Conservation (phyloP, 2,888 invertebrate genomes). For the Spodoptera exigua region DNA sequence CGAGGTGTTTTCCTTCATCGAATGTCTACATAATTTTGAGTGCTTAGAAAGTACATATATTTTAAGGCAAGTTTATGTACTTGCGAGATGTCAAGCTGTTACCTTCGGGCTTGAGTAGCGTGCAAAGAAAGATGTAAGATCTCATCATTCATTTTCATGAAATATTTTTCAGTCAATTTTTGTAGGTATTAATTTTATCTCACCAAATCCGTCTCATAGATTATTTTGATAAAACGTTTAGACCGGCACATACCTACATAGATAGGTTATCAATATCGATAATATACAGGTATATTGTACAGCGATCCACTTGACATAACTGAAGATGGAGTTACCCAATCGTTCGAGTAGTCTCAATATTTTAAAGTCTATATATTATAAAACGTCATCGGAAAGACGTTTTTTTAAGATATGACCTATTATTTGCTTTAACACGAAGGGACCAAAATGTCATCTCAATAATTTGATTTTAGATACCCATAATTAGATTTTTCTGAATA, state of each 20-base stretch:
- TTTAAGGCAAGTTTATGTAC: no score
- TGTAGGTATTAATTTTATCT: slow-evolving; percentile 5
- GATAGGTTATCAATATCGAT: slow-evolving; percentile 22
- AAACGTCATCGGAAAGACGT: neutral
- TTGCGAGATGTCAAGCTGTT: no score
- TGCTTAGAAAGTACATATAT: no score
- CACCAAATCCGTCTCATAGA: slow-evolving; percentile 34
- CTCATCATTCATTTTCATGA: neutral
- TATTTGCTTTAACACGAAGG: no score
- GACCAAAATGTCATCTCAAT: no score
- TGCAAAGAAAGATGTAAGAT: no score
- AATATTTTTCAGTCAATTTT: slow-evolving; percentile 3
- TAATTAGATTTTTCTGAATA: no score
- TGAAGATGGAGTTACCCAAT: slow-evolving; percentile 54
- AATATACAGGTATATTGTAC: slow-evolving; percentile 40
- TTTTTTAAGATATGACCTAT: no score
- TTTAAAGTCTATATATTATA: slow-evolving; percentile 4
- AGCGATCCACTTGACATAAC: slow-evolving; percentile 55
- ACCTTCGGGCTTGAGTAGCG: no score
- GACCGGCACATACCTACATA: slow-evolving; percentile 31
- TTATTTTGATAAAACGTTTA: slow-evolving; percentile 30
- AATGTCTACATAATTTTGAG: no score
- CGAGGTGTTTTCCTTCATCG: neutral
- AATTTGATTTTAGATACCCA: no score
- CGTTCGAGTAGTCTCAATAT: slow-evolving; percentile 12